Conservation (phyloP, 2,888 invertebrate genomes). For the Drosophila putrida region DNA sequence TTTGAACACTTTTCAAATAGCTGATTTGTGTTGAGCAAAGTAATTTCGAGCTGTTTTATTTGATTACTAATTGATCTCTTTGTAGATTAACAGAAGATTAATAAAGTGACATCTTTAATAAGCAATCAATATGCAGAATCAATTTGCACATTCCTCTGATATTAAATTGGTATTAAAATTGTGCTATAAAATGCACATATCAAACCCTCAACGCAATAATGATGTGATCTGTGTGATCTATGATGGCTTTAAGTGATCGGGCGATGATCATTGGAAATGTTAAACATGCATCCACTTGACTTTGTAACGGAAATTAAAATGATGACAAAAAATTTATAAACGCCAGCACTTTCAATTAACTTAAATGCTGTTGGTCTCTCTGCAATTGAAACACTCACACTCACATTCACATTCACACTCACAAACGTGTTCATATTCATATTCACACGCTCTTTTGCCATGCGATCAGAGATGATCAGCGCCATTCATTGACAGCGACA, state of each 20-base stretch:
- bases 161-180: constrained; percentile 9
- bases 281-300: constrained; percentile 33
- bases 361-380: constrained; percentile 65
- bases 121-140: not conserved
- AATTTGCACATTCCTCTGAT: not conserved
- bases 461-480: constrained; percentile 65
- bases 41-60: too few species aligned
- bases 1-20: too few species aligned
- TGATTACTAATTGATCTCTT: too few species aligned
- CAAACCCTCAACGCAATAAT: constrained; percentile 11
- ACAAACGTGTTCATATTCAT: constrained; percentile 59
- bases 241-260: constrained; percentile 28
- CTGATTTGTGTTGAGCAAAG: too few species aligned
- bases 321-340: constrained; percentile 54
- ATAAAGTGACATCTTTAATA: not conserved
- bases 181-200: not conserved
- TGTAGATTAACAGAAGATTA: not conserved
- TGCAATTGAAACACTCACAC: constrained; percentile 57
- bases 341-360: constrained; percentile 68
- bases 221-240: constrained; percentile 8
- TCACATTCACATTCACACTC: constrained; percentile 6
- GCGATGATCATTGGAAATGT: constrained; percentile 48
- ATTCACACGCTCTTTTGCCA: constrained; percentile 81
- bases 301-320: constrained; percentile 62
- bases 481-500: constrained; percentile 52